A percentile compares a stretch with the other conserved stretches of the same genome.
Evolutionary conservation across 2,888 invertebrate genomes (phyloP).

Genomic region (Drosophila kanekoi): DNA sequence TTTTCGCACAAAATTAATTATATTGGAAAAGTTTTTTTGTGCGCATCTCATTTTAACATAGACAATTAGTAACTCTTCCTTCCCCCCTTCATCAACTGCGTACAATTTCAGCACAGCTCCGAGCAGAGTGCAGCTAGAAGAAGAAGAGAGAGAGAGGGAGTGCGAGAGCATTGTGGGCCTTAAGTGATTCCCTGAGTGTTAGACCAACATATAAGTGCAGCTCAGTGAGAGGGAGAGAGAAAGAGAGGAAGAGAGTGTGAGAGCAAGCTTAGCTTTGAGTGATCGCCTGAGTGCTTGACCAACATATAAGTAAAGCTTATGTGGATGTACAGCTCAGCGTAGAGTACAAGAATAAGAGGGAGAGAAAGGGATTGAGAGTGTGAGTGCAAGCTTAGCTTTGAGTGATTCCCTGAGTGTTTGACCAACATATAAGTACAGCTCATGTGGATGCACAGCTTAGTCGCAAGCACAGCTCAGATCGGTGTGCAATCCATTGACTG

Average conservation of each 20-base stretch:
- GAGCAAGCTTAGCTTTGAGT: background rate
- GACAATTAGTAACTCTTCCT: background rate
- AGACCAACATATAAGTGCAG: background rate
- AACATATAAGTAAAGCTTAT: background rate
- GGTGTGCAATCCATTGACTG: background rate
- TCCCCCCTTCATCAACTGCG: background rate
- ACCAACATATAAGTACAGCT: background rate
- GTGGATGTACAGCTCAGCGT: background rate
- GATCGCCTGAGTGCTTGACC: background rate
- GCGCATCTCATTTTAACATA: background rate
- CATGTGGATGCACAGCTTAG: conserved; percentile 1
- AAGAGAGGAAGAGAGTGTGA: background rate
- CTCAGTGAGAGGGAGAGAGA: too few relatives aligned
- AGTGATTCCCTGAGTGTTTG: conserved; percentile 1
- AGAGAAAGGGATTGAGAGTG: background rate
- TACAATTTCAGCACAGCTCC: conserved; percentile 3
- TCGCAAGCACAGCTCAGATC: background rate
- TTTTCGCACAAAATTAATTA: background rate
- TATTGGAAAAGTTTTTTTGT: background rate
- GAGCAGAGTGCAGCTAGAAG: background rate
- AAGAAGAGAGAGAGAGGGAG: background rate
- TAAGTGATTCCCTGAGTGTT: background rate
- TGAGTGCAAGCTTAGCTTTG: background rate
- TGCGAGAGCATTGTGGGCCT: background rate
- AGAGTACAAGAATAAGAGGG: background rate